Evolutionary conservation across 1,140 invertebrate genomes (phyloP), one percentile per base, ranked within the genome.

Genomic region (Bombus ignitus): DNA sequence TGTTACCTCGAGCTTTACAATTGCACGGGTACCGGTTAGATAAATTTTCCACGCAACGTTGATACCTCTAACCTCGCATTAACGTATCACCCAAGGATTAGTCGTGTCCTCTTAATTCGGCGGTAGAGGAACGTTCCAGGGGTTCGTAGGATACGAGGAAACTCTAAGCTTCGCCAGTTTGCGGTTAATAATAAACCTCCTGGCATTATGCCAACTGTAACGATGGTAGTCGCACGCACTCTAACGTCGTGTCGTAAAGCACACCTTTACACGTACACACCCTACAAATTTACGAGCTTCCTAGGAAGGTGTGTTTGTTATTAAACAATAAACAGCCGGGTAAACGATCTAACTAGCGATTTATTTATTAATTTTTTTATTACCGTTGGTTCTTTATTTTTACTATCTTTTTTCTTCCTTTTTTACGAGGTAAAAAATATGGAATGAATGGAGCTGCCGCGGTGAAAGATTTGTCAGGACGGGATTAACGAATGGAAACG

Each of bases 181-280:
- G 84, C 86, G 80, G 88, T 89, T 86, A 91, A 91, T 89, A 91
- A 91, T 91, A 91, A 91, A 91, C 83, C 89, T 79, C 25, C 53
- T 91, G 90, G 90, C 86, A 66, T 70, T 70, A 85, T 78, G 86
- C 88, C 89, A 88, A 80, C 53, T 80, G 83, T 85, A 62, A 85
- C 81, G 81, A 76, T 87, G 53, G 28, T 78, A 32, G 47, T 53
- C 76, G 86, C 82, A 89, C 81, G 81, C 86, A 78, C 73, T 5
- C 28, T n/a, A 62, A 28, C 68, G 59, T 22, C 59, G 18, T 77
- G 75, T 59, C 88, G 74, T 89, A 89, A 89, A 85, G 68, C 57
- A 71, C 9, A 1, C 42, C 53, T 25, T 72, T 85, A 80, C 83
- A 72, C 68, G 44, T 53, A 39, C 47, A 65, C 75, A n/a, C 35